Conservation (phyloP, 1,140 invertebrate species). For the Euwallacea fornicatus region DNA sequence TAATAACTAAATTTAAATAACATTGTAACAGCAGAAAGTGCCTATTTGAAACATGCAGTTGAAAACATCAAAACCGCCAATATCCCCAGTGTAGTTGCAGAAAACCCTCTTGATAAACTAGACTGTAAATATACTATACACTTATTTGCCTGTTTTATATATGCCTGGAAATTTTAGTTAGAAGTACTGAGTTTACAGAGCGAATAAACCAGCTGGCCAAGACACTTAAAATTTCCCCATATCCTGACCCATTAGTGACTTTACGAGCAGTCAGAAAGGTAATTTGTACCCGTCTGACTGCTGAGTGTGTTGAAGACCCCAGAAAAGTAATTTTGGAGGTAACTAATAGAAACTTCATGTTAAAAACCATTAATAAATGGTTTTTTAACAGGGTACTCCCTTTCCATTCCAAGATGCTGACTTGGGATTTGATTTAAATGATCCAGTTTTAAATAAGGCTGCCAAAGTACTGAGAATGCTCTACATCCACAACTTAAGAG, state of each 20-base stretch:
- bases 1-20: constrained; percentile 12
- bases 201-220: constrained; percentile 78
- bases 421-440: constrained; percentile 69
- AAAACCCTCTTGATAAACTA: constrained; percentile 81
- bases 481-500: constrained; percentile 87
- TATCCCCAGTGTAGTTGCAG: constrained; percentile 69
- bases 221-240: constrained; percentile 75
- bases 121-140: constrained; percentile 70
- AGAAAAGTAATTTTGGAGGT: constrained; percentile 51
- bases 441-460: constrained; percentile 74
- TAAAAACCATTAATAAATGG: not conserved
- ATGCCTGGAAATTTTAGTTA: constrained; percentile 64
- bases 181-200: constrained; percentile 77
- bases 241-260: constrained; percentile 79
- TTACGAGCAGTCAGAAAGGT: constrained; percentile 74
- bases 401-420: constrained; percentile 69
- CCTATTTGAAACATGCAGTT: constrained; percentile 69
- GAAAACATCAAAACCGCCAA: constrained; percentile 61
- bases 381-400: constrained; percentile 61
- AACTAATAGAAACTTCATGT: constrained; percentile 16
- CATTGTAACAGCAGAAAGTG: constrained; percentile 63
- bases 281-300: constrained; percentile 66
- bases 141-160: too few species aligned
- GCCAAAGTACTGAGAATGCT: constrained; percentile 82
- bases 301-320: constrained; percentile 67